A percentile compares a stretch with the other conserved stretches of the same genome.
phyloP scores from a whole-genome alignment of 2,888 invertebrate genomes.

The Lacanobia oleracea region DNA sequence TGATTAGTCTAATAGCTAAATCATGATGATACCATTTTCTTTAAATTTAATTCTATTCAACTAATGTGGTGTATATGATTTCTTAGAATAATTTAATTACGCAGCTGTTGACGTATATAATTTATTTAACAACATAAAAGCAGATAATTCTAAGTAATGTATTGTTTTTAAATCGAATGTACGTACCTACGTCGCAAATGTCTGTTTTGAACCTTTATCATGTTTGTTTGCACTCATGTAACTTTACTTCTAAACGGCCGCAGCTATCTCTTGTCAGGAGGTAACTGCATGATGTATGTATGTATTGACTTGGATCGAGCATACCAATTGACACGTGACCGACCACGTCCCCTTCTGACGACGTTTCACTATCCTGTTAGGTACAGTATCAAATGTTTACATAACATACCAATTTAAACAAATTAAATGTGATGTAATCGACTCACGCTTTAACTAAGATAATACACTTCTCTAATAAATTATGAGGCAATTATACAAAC shows the following conservation, averaged over 20 bases:
- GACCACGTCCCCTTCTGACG: constrained; percentile 40
- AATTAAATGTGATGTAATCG: constrained; percentile 53
- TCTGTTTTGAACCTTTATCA: constrained; percentile 78
- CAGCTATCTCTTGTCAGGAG: constrained; percentile 64
- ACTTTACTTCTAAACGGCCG: constrained; percentile 71
- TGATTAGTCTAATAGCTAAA: constrained; percentile 30
- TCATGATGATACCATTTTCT: constrained; percentile 37
- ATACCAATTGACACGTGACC: constrained; percentile 70
- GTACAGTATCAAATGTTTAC: constrained; percentile 52
- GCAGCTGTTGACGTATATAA: constrained; percentile 32
- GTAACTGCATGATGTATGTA: constrained; percentile 67
- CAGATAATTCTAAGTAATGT: constrained; percentile 48
- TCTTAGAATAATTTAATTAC: constrained; percentile 30
- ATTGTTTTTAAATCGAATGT: constrained; percentile 67
- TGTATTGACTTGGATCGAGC: constrained; percentile 49
- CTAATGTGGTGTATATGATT: constrained; percentile 32
- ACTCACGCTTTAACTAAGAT: constrained; percentile 40
- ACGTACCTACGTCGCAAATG: constrained; percentile 58
- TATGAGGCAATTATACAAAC: constrained; percentile 24
- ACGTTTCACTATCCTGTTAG: constrained; percentile 39
- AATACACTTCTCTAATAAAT: constrained; percentile 24
- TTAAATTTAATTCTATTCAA: constrained; percentile 30
- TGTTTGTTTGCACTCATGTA: constrained; percentile 74
- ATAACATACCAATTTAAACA: constrained; percentile 31
- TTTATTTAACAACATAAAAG: constrained; percentile 35